Percentiles rank a stretch among this genome's conserved stretches.
Evolutionary conservation across 2,113 vertebrate species (phyloP).

Genomic region (Montifringilla adamsi): DNA sequence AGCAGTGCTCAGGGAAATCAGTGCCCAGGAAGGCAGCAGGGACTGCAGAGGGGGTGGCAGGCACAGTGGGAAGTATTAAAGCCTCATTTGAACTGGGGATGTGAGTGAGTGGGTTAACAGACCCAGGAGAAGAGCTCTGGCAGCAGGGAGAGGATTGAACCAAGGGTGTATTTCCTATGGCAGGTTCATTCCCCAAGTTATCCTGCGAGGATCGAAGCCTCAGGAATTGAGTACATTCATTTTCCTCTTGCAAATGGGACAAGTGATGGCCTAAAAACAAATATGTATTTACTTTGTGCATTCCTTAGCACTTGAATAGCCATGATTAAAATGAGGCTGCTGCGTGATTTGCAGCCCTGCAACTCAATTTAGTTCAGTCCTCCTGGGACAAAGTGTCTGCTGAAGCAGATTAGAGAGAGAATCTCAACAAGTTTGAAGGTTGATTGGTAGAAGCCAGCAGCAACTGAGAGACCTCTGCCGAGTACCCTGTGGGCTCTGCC

Average conservation of each 20-base stretch:
- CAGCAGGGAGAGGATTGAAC: background rate
- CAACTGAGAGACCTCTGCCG: background rate
- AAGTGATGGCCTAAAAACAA: conserved; percentile 8
- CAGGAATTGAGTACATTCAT: background rate
- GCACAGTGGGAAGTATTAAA: background rate
- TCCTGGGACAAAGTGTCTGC: conserved; percentile 6
- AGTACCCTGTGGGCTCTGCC: background rate
- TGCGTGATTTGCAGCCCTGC: conserved; percentile 22
- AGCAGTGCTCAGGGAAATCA: background rate
- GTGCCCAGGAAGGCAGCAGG: background rate
- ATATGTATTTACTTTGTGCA: conserved; percentile 36
- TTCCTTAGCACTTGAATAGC: conserved; percentile 42
- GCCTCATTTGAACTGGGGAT: background rate
- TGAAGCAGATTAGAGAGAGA: conserved; percentile 13
- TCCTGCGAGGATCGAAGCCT: background rate
- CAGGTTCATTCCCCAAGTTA: background rate
- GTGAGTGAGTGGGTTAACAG: background rate
- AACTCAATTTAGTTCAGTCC: conserved; percentile 16
- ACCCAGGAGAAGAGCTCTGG: background rate
- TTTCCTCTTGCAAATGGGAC: conserved; percentile 6
- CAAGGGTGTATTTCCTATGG: background rate
- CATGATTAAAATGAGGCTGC: conserved; percentile 33
- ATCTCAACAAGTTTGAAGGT: conserved; percentile 4
- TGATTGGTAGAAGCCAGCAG: background rate
- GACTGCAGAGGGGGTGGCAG: rapidly evolving